These are phyloP conservation scores for Cisticola juncidis DNA, from an alignment of 2,113 vertebrate genomes.

Conservation along the genomic window DNA sequence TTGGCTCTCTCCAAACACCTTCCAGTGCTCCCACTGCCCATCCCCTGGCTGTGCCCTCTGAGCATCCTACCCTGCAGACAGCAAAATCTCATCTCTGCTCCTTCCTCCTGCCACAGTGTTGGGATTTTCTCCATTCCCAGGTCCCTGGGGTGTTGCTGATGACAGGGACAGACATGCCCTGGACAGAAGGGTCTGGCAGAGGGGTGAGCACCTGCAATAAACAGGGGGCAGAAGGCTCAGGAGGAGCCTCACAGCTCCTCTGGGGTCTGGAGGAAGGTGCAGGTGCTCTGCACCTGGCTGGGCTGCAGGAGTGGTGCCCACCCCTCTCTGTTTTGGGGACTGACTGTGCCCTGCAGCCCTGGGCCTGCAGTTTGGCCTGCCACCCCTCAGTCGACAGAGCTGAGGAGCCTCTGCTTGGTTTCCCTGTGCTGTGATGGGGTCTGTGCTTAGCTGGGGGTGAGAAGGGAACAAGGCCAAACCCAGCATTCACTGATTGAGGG, in stretches of 20 bases:
- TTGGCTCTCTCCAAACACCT: neutral
- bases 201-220: neutral
- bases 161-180: neutral
- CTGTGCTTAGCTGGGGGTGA: neutral
- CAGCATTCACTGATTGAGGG: neutral
- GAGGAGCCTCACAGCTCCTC: neutral
- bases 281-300: neutral
- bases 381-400: accelerated
- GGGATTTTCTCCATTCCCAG: accelerated
- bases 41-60: no score
- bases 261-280: no score
- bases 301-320: neutral
- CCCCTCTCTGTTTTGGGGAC: accelerated
- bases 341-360: neutral
- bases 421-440: accelerated
- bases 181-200: neutral
- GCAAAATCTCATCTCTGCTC: neutral
- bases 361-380: accelerated
- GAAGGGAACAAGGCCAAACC: neutral
- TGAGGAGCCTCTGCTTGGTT: neutral
- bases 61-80: neutral
- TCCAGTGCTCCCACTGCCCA: neutral
- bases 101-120: neutral
- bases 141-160: neutral
- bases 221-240: neutral